phyloP scores from a whole-genome alignment of 2,797 vertebrate species.

The Gephyroberyx darwinii region DNA sequence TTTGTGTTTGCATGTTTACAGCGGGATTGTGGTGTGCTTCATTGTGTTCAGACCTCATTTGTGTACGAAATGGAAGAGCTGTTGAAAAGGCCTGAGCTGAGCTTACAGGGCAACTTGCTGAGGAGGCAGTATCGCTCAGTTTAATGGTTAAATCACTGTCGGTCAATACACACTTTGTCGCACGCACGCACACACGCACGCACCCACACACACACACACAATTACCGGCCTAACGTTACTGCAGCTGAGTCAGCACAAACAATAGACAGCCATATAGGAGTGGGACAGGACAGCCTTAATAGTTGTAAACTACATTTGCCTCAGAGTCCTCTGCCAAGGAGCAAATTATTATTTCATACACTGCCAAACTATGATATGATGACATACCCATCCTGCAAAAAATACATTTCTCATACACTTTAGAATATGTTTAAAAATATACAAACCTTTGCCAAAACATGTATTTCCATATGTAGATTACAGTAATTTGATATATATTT shows the following conservation, averaged over 20 bases:
- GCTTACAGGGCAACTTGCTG: constrained; percentile 52
- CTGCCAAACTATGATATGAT: neutral
- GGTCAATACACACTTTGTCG: constrained; percentile 53
- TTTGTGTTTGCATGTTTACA: constrained; percentile 2
- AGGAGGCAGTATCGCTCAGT: constrained; percentile 49
- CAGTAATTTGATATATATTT: neutral
- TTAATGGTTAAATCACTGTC: constrained; percentile 64
- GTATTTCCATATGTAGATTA: no score
- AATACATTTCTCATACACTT: no score
- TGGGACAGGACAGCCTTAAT: constrained; percentile 34
- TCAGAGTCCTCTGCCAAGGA: constrained; percentile 16
- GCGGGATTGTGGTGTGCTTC: constrained; percentile 3
- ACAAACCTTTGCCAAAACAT: no score
- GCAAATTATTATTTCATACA: constrained; percentile 35
- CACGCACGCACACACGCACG: constrained; percentile 9
- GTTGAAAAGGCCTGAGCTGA: constrained; percentile 27
- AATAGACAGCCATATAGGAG: constrained; percentile 37
- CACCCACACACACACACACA: constrained; percentile 23
- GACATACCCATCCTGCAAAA: neutral
- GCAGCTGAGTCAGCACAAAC: constrained; percentile 61
- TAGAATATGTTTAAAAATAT: no score
- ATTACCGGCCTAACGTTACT: constrained; percentile 51
- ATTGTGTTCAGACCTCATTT: constrained; percentile 14
- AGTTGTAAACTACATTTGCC: constrained; percentile 39
- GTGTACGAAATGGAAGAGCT: constrained; percentile 16